Evolutionary conservation across 1,140 invertebrate species (phyloP).

Genomic region (Calliphora vicina): DNA sequence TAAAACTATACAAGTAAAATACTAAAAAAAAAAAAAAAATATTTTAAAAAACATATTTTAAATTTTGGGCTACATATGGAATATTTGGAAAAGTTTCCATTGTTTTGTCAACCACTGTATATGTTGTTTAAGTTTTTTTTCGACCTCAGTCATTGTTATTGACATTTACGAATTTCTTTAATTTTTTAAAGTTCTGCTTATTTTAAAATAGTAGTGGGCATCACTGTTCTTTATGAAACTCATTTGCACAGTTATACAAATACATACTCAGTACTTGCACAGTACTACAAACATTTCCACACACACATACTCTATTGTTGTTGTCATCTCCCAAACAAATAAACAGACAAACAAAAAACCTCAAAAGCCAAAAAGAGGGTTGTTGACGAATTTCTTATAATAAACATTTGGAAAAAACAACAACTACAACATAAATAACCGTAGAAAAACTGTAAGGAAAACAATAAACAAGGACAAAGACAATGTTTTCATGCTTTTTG

Average conservation of each 20-base stretch:
- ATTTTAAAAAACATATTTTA: too few relatives aligned
- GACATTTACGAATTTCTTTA: too few relatives aligned
- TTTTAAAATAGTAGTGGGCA: too few relatives aligned
- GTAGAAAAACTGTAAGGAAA: background rate
- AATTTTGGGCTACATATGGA: too few relatives aligned
- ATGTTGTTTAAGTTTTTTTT: too few relatives aligned
- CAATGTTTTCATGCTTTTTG: background rate
- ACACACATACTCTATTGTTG: background rate
- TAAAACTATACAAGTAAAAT: too few relatives aligned
- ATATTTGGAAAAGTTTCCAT: too few relatives aligned
- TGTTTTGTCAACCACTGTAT: too few relatives aligned
- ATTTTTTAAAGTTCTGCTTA: too few relatives aligned
- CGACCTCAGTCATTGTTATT: too few relatives aligned
- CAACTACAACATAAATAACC: background rate
- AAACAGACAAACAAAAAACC: background rate
- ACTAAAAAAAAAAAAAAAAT: too few relatives aligned
- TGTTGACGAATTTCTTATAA: slow-evolving; percentile 1
- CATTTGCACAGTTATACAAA: background rate
- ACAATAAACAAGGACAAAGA: background rate
- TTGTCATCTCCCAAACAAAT: background rate
- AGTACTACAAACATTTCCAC: background rate
- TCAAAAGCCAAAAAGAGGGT: background rate
- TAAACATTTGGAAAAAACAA: background rate
- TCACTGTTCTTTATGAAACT: too few relatives aligned
- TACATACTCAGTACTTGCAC: background rate